Evolutionary conservation across 2,113 vertebrate species (phyloP).

Genomic region (Nothocercus julius): DNA sequence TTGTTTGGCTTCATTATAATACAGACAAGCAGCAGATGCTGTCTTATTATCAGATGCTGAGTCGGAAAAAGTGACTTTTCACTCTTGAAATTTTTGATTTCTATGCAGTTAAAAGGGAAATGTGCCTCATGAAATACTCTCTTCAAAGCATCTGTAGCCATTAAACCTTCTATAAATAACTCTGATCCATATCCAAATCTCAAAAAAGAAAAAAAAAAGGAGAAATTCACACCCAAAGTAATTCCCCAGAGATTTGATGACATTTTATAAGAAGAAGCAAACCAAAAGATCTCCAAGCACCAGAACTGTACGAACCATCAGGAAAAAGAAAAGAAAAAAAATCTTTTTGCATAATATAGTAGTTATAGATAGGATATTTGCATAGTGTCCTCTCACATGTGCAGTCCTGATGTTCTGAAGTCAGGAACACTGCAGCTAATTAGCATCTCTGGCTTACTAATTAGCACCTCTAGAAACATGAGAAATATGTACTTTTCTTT

Average conservation of each 20-base stretch:
- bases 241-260: neutral
- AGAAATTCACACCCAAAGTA: neutral
- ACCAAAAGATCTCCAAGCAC: neutral
- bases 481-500: neutral
- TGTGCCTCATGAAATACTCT: neutral
- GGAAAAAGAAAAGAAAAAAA: neutral
- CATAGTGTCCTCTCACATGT: neutral
- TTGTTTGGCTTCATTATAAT: neutral
- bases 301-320: neutral
- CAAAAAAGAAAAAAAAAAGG: neutral
- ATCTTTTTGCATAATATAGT: neutral
- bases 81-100: neutral
- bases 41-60: neutral
- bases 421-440: neutral
- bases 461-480: neutral
- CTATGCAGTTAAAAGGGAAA: neutral
- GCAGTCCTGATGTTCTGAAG: neutral
- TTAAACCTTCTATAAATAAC: neutral
- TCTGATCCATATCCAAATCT: neutral
- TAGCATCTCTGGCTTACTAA: neutral
- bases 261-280: neutral
- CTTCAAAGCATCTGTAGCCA: neutral
- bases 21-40: neutral
- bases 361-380: neutral
- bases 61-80: constrained; percentile 1